Evolutionary conservation across 2,888 invertebrate genomes (phyloP).

Genomic region (Ypsolopha sequella): DNA sequence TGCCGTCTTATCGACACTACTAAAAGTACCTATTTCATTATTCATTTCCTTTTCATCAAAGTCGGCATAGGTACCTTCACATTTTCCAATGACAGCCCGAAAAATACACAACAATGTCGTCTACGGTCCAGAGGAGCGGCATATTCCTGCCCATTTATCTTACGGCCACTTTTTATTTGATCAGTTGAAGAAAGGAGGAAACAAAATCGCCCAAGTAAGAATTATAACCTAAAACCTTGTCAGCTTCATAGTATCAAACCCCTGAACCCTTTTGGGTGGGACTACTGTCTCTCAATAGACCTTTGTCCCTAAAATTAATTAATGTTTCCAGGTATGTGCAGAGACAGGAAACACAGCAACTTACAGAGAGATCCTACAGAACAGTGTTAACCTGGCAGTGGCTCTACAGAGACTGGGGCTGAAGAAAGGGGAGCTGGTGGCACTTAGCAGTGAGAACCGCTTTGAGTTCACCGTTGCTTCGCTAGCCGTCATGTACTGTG

Average conservation of each 20-base stretch:
- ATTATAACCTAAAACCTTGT: not conserved
- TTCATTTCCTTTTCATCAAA: too few species aligned
- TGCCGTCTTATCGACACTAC: too few species aligned
- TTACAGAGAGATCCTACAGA: slow-evolving; percentile 66
- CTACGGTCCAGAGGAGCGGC: slow-evolving; percentile 48
- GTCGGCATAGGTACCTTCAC: too few species aligned
- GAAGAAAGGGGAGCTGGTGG: slow-evolving; percentile 68
- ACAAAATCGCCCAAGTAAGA: slow-evolving; percentile 58
- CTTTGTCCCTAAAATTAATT: slow-evolving; percentile 13
- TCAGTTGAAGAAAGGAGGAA: slow-evolving; percentile 59
- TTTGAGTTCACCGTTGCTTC: slow-evolving; percentile 70
- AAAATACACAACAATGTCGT: slow-evolving; percentile 49
- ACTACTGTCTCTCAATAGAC: too few species aligned
- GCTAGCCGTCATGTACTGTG: slow-evolving; percentile 68
- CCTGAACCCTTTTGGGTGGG: too few species aligned
- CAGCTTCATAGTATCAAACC: too few species aligned
- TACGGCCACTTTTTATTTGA: slow-evolving; percentile 68
- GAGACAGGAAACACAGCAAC: slow-evolving; percentile 68
- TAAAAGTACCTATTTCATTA: too few species aligned
- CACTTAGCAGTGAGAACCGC: slow-evolving; percentile 74
- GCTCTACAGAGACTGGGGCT: slow-evolving; percentile 64
- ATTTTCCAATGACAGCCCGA: slow-evolving; percentile 19
- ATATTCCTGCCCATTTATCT: slow-evolving; percentile 57
- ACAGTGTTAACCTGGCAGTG: slow-evolving; percentile 68
- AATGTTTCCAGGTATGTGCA: slow-evolving; percentile 63